These are phyloP conservation scores for Ephestia elutella DNA, from an alignment of 1,140 invertebrate species.

Conservation along the genomic window DNA sequence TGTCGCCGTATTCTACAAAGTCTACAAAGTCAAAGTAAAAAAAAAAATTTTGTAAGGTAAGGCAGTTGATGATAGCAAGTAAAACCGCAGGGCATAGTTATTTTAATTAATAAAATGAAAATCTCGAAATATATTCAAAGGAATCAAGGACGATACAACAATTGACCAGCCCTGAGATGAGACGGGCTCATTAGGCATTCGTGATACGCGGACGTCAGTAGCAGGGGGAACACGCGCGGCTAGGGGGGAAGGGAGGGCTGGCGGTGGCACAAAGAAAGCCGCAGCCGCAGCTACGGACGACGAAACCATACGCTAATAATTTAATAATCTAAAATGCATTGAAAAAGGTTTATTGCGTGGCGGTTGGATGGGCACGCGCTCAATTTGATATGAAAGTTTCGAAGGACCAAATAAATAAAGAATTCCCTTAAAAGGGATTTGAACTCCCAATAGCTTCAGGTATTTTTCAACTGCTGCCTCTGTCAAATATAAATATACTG, in stretches of 20 bases:
- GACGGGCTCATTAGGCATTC: conserved; percentile 43
- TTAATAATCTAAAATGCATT: neutral
- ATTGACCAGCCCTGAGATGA: conserved; percentile 24
- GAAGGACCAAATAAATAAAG: too few relatives aligned
- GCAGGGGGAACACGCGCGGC: conserved; percentile 14
- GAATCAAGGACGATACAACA: neutral
- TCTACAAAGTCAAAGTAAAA: too few relatives aligned
- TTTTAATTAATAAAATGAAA: neutral
- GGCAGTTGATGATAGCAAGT: too few relatives aligned
- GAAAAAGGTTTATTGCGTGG: neutral
- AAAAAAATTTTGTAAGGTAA: neutral
- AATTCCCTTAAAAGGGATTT: too few relatives aligned
- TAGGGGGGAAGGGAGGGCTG: conserved; percentile 14
- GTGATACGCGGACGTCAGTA: conserved; percentile 13
- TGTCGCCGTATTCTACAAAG: conserved; percentile 12
- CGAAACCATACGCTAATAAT: conserved; percentile 12
- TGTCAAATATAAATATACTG: too few relatives aligned
- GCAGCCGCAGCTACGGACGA: conserved; percentile 6
- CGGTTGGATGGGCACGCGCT: neutral
- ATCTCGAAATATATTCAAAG: neutral
- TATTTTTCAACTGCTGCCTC: too few relatives aligned
- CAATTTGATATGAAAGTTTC: neutral
- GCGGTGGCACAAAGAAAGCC: conserved; percentile 24
- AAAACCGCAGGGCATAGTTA: neutral
- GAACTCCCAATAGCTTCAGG: too few relatives aligned